Conservation (phyloP, 2,797 vertebrate genomes). For the Paratrypauchen microcephalus region DNA sequence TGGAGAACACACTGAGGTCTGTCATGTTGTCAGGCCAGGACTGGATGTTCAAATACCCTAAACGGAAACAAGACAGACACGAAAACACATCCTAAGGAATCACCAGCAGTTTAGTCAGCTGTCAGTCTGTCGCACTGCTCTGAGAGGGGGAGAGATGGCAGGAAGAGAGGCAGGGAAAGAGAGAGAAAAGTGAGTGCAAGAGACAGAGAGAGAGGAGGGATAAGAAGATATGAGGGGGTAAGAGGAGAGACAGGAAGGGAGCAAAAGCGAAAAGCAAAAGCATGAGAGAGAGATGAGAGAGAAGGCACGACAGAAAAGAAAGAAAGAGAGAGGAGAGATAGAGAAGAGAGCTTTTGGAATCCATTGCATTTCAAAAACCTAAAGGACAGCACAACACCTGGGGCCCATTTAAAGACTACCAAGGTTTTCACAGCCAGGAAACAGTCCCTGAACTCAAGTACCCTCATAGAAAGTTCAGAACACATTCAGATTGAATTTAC, state of each 20-base stretch:
- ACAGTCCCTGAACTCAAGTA: not conserved
- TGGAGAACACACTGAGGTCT: conserved; percentile 95
- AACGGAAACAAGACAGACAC: conserved; percentile 32
- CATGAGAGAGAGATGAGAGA: not conserved
- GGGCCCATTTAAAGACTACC: conserved; percentile 32
- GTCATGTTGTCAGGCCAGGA: conserved; percentile 98
- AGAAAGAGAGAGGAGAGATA: not conserved
- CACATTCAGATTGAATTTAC: not conserved
- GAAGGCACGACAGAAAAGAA: not conserved
- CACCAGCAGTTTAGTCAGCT: conserved; percentile 20
- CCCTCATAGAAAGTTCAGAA: not conserved
- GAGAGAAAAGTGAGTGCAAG: too few relatives aligned
- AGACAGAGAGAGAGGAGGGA: too few relatives aligned
- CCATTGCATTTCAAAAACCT: conserved; percentile 24
- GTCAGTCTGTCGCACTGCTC: conserved; percentile 33
- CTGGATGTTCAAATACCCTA: conserved; percentile 96
- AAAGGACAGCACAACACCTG: conserved; percentile 36
- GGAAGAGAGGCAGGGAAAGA: too few relatives aligned
- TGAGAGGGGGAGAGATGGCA: not conserved
- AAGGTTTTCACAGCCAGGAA: conserved; percentile 15
- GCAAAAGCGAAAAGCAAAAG: not conserved
- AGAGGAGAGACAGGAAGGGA: not conserved
- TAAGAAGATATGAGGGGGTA: too few relatives aligned
- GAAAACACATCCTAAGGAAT: conserved; percentile 39
- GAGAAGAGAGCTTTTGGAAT: conserved; percentile 18